Evolutionary conservation across 2,113 vertebrate genomes (phyloP), one percentile per base, ranked within the genome.

Genomic region (Oncorhynchus nerka): DNA sequence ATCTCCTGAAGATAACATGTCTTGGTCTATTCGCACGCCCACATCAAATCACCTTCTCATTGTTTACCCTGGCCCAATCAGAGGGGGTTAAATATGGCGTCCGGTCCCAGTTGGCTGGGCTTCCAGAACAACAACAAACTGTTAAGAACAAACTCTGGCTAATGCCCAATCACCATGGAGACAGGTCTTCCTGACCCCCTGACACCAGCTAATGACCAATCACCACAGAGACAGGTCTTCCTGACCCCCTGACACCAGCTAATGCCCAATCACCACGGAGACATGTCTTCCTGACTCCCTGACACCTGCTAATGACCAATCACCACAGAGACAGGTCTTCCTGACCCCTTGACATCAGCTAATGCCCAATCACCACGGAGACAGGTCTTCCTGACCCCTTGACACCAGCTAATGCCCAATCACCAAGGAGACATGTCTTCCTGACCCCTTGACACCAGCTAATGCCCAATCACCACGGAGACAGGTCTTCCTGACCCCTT

Each of bases 31-130:
- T 45, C 39, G 39, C 39, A 45, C 39, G 39, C 1, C 9, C 9
- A 45, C 39, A 45, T 45, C 9, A 45, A 2, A 45, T 39, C 68
- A 69, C 4, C 30, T 22, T 70, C 39, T n/a, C 68, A 15, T 3
- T 70, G 68, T 70, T 70, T 70, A 70, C 69, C 22, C n/a, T 51
- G 45, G 22, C 11, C 69, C 69, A 70, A 70, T 70, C 69, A 70
- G 39, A 70, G 19, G 32, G 30, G 26, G 30, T 19, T 32, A 19
- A 22, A n/a, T 34, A 34, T 20, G 20, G 16, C 30, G 30, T 68
- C 66, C 30, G 32, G 66, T 2, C 16, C 16, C 15, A 13, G n/a
- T 45, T n/a, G 32, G 12, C 68, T n/a, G 20, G 39, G 5, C 19
- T 70, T 70, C 12, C 12, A 49, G 69, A 70, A 24, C 39, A 26